phyloP scores from a whole-genome alignment of 2,113 vertebrate genomes.

The Toxotes chatareus region DNA sequence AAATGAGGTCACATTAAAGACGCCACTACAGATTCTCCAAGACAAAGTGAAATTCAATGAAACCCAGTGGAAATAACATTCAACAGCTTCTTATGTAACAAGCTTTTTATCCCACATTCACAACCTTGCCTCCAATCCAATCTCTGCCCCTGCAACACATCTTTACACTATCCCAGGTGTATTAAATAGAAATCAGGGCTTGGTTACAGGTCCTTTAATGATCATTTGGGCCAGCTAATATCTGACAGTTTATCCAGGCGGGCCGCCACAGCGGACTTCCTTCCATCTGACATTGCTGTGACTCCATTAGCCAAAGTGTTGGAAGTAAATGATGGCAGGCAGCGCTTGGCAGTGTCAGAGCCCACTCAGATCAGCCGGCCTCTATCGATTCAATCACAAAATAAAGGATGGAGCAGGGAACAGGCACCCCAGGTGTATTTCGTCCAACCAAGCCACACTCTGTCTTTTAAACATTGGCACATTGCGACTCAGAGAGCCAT shows the following conservation, averaged over 20 bases:
- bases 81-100: conserved; percentile 44
- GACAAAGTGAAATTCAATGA: conserved; percentile 76
- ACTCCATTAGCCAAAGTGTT: conserved; percentile 81
- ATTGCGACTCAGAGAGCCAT: conserved; percentile 47
- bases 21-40: conserved; percentile 51
- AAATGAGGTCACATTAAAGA: conserved; percentile 75
- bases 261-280: conserved; percentile 68
- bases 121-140: conserved; percentile 45
- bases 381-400: conserved; percentile 78
- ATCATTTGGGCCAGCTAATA: conserved; percentile 70
- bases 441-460: conserved; percentile 66
- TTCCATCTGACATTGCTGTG: conserved; percentile 78
- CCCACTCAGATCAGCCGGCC: conserved; percentile 60
- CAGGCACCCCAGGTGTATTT: conserved; percentile 71
- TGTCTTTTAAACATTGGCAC: conserved; percentile 70
- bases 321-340: conserved; percentile 78
- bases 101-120: conserved; percentile 49
- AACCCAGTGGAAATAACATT: conserved; percentile 48
- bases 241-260: conserved; percentile 71
- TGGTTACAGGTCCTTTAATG: conserved; percentile 56
- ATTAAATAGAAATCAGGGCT: conserved; percentile 77
- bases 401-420: conserved; percentile 72
- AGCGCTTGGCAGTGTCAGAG: conserved; percentile 72
- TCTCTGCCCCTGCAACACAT: conserved; percentile 48
- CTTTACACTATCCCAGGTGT: conserved; percentile 55